Evolutionary conservation across 2,797 vertebrate genomes (phyloP).

Genomic region (Muscicapa comitata): DNA sequence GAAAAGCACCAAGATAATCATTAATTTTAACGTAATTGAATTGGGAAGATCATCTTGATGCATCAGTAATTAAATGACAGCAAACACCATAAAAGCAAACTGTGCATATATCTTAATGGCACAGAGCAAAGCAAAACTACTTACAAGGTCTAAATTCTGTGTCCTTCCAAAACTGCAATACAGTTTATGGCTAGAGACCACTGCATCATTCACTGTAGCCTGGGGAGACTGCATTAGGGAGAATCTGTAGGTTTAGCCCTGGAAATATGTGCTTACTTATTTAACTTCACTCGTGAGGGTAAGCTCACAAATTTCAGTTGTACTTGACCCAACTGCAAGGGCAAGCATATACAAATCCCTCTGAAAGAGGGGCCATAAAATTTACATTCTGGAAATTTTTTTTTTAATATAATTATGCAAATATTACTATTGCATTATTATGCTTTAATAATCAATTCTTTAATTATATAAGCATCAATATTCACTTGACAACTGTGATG

Average conservation of each 20-base stretch:
- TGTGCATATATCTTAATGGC: constrained; percentile 11
- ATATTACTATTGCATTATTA: not conserved
- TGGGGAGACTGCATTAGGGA: not conserved
- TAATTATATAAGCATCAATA: not conserved
- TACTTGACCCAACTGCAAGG: constrained; percentile 9
- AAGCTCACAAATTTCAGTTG: not conserved
- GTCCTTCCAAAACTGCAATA: not conserved
- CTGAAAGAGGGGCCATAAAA: not conserved
- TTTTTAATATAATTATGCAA: not conserved
- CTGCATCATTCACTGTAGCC: not conserved
- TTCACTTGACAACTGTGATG: not conserved
- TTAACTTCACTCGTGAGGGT: not conserved
- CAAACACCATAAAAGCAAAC: constrained; percentile 45
- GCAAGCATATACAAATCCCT: not conserved
- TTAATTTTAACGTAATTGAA: not conserved
- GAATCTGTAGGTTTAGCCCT: not conserved
- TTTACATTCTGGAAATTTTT: constrained; percentile 35
- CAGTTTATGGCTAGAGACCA: not conserved
- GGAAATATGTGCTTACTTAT: not conserved
- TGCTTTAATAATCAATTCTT: constrained; percentile 30
- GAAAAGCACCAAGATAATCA: not conserved
- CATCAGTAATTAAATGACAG: constrained; percentile 27
- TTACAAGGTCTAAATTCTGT: not conserved
- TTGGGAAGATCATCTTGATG: not conserved
- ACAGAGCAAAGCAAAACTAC: not conserved